Evolutionary conservation across 2,113 vertebrate genomes (phyloP).

Genomic region (Ciconia boyciana): DNA sequence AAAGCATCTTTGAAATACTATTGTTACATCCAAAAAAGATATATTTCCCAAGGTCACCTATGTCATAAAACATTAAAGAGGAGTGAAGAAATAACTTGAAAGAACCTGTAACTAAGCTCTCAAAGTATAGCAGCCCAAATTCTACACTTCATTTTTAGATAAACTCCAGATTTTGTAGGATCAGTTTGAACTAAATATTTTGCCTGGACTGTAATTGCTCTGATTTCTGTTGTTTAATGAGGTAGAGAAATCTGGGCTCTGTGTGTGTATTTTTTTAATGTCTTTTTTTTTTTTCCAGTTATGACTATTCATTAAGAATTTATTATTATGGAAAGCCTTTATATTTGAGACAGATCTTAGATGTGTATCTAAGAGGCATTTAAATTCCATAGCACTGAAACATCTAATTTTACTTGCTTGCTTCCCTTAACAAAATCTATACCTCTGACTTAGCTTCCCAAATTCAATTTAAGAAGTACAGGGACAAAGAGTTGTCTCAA

Average conservation of each 20-base stretch:
- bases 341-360: not conserved
- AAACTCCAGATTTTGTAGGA: not conserved
- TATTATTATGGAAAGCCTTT: not conserved
- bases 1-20: not conserved
- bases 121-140: not conserved
- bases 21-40: not conserved
- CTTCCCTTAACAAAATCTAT: not conserved
- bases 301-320: not conserved
- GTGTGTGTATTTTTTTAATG: not conserved
- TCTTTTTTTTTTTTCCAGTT: not conserved
- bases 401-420: not conserved
- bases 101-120: not conserved
- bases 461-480: not conserved
- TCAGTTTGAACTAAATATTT: not conserved
- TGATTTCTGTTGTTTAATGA: not conserved
- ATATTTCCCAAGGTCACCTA: not conserved
- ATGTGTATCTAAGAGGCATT: not conserved
- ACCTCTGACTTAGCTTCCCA: not conserved
- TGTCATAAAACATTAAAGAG: not conserved
- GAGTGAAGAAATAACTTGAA: not conserved
- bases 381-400: not conserved
- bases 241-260: not conserved
- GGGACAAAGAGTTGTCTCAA: not conserved
- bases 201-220: not conserved
- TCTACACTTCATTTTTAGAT: not conserved